These are phyloP conservation scores for Coboldia fuscipes DNA, from an alignment of 1,140 invertebrate species.

Conservation along the genomic window DNA sequence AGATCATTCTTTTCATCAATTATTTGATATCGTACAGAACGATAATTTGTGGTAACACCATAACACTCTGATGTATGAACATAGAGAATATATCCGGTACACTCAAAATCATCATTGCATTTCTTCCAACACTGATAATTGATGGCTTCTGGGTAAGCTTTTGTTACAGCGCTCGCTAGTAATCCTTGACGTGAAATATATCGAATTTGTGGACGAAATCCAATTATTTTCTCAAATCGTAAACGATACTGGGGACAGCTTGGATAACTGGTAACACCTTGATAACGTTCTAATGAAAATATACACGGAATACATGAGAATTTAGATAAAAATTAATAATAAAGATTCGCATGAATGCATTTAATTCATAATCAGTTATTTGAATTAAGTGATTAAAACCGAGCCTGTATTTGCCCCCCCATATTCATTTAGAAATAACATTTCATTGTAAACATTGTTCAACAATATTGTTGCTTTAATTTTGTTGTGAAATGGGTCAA, in stretches of 20 bases:
- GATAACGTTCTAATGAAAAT: no score
- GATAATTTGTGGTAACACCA: constrained; percentile 17
- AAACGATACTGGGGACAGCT: constrained; percentile 18
- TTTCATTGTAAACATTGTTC: no score
- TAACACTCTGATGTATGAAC: constrained; percentile 22
- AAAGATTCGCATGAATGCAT: no score
- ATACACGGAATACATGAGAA: no score
- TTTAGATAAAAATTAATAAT: no score
- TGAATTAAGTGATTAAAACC: no score
- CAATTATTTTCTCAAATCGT: constrained; percentile 19
- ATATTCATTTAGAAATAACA: no score
- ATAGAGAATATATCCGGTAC: constrained; percentile 22
- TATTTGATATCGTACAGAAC: constrained; percentile 10
- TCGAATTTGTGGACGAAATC: constrained; percentile 15
- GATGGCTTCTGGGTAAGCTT: constrained; percentile 22
- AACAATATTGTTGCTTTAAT: no score
- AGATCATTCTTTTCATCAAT: constrained; percentile 13
- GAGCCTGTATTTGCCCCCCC: no score
- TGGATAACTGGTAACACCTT: no score
- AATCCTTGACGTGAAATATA: constrained; percentile 6
- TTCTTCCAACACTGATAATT: constrained; percentile 25
- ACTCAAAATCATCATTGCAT: constrained; percentile 21
- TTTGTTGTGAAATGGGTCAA: no score
- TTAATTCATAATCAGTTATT: no score
- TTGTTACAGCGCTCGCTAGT: constrained; percentile 2